These are phyloP conservation scores for Furcula furcula DNA, from an alignment of 2,888 invertebrate species.

Conservation along the genomic window DNA sequence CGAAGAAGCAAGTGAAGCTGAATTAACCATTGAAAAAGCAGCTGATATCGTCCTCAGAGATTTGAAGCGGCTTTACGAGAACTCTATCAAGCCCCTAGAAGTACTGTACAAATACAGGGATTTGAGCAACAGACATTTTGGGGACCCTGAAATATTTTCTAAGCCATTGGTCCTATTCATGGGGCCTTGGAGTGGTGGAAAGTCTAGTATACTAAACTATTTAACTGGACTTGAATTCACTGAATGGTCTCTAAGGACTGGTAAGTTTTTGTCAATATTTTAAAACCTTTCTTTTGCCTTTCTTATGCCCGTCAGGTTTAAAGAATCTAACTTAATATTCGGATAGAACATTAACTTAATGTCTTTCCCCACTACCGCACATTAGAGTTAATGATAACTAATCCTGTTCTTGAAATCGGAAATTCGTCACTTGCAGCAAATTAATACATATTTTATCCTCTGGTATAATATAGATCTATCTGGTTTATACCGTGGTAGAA, in stretches of 20 bases:
- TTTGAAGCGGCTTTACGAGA: constrained; percentile 92
- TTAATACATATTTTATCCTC: no score
- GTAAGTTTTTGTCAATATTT: no score
- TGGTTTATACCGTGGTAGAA: no score
- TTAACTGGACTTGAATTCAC: constrained; percentile 93
- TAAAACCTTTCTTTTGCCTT: no score
- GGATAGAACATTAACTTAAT: no score
- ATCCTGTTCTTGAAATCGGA: no score
- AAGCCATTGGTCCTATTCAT: constrained; percentile 96
- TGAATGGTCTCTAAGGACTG: constrained; percentile 91
- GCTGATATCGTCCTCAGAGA: constrained; percentile 91
- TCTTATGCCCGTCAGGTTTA: no score
- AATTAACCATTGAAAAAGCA: constrained; percentile 86
- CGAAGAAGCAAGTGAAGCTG: constrained; percentile 86
- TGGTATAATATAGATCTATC: no score
- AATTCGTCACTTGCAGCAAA: no score
- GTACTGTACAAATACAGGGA: constrained; percentile 95
- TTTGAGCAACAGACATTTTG: constrained; percentile 94
- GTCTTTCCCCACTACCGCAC: no score
- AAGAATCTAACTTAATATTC: no score
- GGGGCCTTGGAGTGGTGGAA: constrained; percentile 98
- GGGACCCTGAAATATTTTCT: constrained; percentile 97
- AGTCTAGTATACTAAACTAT: constrained; percentile 96
- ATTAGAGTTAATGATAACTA: no score
- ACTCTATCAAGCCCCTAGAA: constrained; percentile 94